Base-by-base conservation (phyloP, 2,113 vertebrate species). In the Brachyistius frenatus region DNA sequence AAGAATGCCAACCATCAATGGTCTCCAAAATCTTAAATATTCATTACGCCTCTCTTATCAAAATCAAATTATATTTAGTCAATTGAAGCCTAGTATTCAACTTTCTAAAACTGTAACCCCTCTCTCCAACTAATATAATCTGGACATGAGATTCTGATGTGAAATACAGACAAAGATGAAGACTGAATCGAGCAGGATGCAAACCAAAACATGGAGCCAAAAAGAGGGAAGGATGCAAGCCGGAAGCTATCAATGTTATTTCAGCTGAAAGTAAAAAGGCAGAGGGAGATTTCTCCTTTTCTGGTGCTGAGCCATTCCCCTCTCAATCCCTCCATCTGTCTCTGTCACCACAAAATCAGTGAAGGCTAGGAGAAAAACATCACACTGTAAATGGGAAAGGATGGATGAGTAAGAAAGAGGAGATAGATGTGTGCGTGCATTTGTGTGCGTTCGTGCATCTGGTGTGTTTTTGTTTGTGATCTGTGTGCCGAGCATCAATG, bases 261-360 rank as follows among this genome's bases (percentile, higher is more conserved):
- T 52, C 16, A 60, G 30, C 60, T 68, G 46, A 71, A 68, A 78
- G 66, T 53, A 67, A 83, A 78, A 66, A 62, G 11, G 16, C 52
- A 35, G 30, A 60, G 32, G 36, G 56, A 64, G 54, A 77, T 71
- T 79, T 67, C 73, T 75, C 66, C 57, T 73, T 60, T 41, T 33
- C 64, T 74, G 70, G 41, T 73, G 44, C 16, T 44, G 50, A 83
- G 60, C 74, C 41, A 13, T 81, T 56, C 66, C 79, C 71, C 33
- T 78, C 58, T 84, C 67, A 50, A 57, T 77, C 70, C 76, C 76
- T 61, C 84, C 85, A 88, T 91, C 87, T 84, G 88, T 92, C 89
- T 87, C 82, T 78, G 86, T 86, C 86, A 68, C 66, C 61, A 70
- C 83, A 57, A 47, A 83, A 75, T 52, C 78, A 64, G 72, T 5